Evolutionary conservation across 2,797 vertebrate genomes (phyloP).

Genomic region (Bucorvus abyssinicus): DNA sequence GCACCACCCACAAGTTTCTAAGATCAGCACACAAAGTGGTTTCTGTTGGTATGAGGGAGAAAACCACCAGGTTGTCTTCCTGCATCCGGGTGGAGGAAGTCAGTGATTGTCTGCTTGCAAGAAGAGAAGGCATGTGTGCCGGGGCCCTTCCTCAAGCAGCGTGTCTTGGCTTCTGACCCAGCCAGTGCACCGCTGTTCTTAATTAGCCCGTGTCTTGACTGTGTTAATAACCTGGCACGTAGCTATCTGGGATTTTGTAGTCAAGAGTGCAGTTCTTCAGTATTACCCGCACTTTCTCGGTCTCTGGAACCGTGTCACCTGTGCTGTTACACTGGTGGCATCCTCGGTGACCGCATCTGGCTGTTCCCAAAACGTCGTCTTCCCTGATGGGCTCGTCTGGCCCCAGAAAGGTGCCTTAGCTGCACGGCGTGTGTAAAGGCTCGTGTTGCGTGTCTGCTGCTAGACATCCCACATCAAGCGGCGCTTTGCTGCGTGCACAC

Average conservation of each 20-base stretch:
- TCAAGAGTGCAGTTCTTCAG: background rate
- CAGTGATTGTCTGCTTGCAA: slow-evolving; percentile 50
- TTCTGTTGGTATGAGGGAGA: slow-evolving; percentile 41
- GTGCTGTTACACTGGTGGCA: background rate
- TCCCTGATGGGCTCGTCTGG: background rate
- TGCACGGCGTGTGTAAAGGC: accelerated
- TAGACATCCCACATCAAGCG: background rate
- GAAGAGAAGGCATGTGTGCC: slow-evolving; percentile 35
- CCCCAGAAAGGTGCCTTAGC: background rate
- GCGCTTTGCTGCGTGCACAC: accelerated
- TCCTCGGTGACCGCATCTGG: background rate
- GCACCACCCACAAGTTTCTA: slow-evolving; percentile 38
- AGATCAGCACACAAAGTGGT: slow-evolving; percentile 46
- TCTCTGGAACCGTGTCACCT: background rate
- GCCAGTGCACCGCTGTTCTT: slow-evolving; percentile 26
- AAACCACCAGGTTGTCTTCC: slow-evolving; percentile 64
- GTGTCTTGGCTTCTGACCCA: slow-evolving; percentile 48
- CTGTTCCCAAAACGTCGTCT: background rate
- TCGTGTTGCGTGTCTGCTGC: background rate
- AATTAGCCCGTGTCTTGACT: slow-evolving; percentile 27
- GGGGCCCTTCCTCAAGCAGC: slow-evolving; percentile 8
- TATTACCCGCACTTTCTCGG: background rate
- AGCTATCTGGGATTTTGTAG: background rate
- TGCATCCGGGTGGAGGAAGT: slow-evolving; percentile 46
- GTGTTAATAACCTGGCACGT: background rate